These are phyloP conservation scores for Antheraea assamensis DNA, from an alignment of 2,888 invertebrate species.

Conservation along the genomic window DNA sequence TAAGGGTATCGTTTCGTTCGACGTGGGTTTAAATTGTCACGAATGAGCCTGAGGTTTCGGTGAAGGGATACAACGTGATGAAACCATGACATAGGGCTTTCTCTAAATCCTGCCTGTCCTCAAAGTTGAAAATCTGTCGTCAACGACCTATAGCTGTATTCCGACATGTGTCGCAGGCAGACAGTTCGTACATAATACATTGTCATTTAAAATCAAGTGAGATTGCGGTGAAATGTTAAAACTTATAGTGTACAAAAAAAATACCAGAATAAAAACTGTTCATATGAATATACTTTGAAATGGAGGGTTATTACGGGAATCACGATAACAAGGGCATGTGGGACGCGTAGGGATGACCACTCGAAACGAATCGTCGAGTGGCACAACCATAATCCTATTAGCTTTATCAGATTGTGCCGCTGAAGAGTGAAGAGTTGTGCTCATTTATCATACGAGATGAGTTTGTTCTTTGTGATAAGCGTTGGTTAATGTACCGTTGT, in stretches of 20 bases:
- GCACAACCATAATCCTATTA: constrained; percentile 9
- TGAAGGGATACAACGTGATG: no score
- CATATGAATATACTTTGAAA: background rate
- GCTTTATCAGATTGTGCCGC: constrained; percentile 6
- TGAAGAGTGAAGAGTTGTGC: background rate
- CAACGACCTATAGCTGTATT: no score
- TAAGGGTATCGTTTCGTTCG: no score
- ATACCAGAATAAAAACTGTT: background rate
- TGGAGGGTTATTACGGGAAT: background rate
- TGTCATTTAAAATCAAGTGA: no score
- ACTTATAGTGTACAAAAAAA: background rate
- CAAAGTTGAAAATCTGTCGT: no score
- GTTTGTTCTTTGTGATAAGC: constrained; percentile 37
- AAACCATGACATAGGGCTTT: no score
- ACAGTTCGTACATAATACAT: no score
- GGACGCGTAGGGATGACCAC: background rate
- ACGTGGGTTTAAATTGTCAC: no score
- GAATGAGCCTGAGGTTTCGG: no score
- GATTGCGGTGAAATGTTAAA: background rate
- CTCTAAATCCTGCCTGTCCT: no score
- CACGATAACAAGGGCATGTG: background rate
- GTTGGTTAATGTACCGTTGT: constrained; percentile 53
- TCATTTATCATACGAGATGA: constrained; percentile 34
- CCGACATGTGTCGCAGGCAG: no score
- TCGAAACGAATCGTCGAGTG: background rate